Evolutionary conservation across 2,797 vertebrate genomes (phyloP), one percentile per base, ranked within the genome.

Genomic region (Pteropus rufus): DNA sequence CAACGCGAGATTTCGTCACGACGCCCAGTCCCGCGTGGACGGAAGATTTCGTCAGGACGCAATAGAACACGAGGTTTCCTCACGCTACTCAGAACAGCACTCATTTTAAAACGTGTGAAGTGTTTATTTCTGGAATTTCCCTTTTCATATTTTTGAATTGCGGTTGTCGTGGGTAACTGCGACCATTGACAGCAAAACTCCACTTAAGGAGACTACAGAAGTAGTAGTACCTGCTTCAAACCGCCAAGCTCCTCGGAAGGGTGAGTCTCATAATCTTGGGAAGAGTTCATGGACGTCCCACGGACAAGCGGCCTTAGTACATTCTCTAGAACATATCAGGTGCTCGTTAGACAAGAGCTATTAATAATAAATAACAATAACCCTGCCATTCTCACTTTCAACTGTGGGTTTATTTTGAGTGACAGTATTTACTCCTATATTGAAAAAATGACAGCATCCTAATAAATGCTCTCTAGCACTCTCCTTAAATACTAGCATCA

Each of bases 181-280:
- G 15, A 34, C 21, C 41, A 0, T 21, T 56, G 39, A 10, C 46
- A 24, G 31, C 60, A 2, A 34, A 34, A 10, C 41, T 34, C 44
- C 23, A 23, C 7, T 1, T 6, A 2, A 10, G 4, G 60, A 56
- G 2, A 1, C 21, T 2, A 0, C 31, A 0, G 80, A 0, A 7
- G 4, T 9, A 36, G 10, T 14, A 21, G 75, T 19, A 10, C 39
- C 46, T 46, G 4, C 44, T 49, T 58, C 62, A n/a, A 7, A 75
- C 26, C 24, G 54, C 36, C 76, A 7, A 2, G 3, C 9, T 65
- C 41, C 2, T 36, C 60, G 14, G 46, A 39, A 64, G 2, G 36
- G 31, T 64, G 18, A 60, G 16, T 52, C 14, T 39, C 52, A 10
- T 24, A 49, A n/a, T 26, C n/a, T 26, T 23, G 58, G 34, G 29